Evolutionary conservation across 2,113 vertebrate species (phyloP), one percentile per base, ranked within the genome.

Genomic region (Nannospalax galili): DNA sequence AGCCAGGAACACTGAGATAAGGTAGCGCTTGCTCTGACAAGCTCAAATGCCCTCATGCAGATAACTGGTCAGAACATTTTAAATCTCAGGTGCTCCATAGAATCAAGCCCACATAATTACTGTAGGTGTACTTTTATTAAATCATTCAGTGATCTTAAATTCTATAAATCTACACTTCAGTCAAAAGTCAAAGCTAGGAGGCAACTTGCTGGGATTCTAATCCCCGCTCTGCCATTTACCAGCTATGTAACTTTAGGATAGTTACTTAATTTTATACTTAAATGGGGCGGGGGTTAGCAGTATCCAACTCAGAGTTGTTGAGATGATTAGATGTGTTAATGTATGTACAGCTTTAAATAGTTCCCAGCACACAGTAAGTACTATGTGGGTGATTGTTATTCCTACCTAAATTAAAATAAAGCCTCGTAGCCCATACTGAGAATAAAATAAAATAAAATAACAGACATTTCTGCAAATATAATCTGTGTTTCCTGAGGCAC

Each of bases 21-120:
- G 19, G 52, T 69, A 79, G 70, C 64, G 56, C n/a, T 28, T 28
- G 32, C 32, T 26, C 78, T 72, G n/a, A 92, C 64, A 72, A 79
- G 67, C 74, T 72, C 24, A 91, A 75, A 35, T 64, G 48, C 32
- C 58, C n/a, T 91, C 72, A 35, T 28, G 58, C 1, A 2, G 35
- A 82, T 73, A 94, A 70, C 69, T 87, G 93, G 80, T 52, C 42
- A 62, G 84, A 62, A 64, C 72, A 94, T 91, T 95, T 93, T 94
- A 48, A 52, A 84, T 73, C 28, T 92, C 84, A 92, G 84, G 58
- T 88, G 79, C 40, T 42, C 32, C 6, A 20, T 58, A 58, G 94
- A 85, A 92, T 60, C 42, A 89, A 86, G 75, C 19, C 19, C 56
- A 48, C 7, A 30, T 3, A 32, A 69, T 30, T 45, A 48, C 60